phyloP scores from a whole-genome alignment of 2,113 vertebrate species.

The Fulmarus glacialis region DNA sequence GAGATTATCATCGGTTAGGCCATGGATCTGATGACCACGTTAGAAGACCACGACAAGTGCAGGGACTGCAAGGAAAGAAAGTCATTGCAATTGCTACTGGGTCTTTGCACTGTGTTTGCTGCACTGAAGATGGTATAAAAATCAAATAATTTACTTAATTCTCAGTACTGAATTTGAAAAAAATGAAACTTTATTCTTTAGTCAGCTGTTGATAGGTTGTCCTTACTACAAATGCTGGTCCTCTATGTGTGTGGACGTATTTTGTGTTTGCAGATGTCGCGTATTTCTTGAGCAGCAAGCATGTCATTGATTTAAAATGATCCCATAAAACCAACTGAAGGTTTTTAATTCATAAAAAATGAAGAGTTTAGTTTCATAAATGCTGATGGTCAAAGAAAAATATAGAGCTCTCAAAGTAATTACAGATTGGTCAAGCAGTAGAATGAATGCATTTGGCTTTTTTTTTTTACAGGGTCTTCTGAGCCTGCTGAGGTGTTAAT shows the following conservation, averaged over 20 bases:
- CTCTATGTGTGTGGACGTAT: neutral
- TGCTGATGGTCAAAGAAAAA: neutral
- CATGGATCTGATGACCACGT: conserved; percentile 98
- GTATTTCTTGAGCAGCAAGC: neutral
- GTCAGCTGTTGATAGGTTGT: neutral
- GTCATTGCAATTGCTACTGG: conserved; percentile 97
- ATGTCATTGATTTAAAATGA: neutral
- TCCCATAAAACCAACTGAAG: neutral
- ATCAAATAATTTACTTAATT: neutral
- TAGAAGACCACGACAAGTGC: conserved; percentile 93
- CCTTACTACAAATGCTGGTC: neutral
- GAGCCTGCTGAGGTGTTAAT: neutral
- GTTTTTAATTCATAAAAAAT: neutral
- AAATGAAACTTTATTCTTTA: neutral
- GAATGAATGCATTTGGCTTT: neutral
- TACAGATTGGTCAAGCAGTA: neutral
- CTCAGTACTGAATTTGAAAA: neutral
- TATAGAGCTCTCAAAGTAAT: neutral
- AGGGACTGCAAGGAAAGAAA: conserved; percentile 97
- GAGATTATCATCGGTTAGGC: conserved; percentile 95
- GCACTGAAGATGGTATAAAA: conserved; percentile 93
- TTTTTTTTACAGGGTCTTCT: neutral
- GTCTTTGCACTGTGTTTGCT: conserved; percentile 98
- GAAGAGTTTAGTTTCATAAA: neutral
- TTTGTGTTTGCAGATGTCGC: neutral